These are phyloP conservation scores for Coreius guichenoti DNA, from an alignment of 2,797 vertebrate genomes.

Conservation along the genomic window DNA sequence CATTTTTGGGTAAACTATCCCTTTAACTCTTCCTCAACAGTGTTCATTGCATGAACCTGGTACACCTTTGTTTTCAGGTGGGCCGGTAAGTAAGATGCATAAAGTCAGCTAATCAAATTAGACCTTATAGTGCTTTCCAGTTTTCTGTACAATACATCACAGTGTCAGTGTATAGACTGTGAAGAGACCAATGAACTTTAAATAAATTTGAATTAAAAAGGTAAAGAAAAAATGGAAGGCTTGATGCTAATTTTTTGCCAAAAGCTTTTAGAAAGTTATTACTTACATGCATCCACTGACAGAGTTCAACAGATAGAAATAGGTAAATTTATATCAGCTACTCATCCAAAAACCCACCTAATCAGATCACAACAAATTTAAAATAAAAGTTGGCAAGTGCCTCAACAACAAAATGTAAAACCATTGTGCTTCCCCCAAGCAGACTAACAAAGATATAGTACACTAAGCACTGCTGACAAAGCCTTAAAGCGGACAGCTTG, in stretches of 20 bases:
- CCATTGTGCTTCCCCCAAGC: not conserved
- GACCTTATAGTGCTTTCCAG: not conserved
- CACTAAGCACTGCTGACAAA: not conserved
- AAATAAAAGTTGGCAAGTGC: not conserved
- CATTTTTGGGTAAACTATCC: too few relatives aligned
- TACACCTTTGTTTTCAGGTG: not conserved
- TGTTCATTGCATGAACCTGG: not conserved
- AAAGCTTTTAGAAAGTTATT: not conserved
- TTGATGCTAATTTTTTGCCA: not conserved
- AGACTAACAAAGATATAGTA: conserved; percentile 3
- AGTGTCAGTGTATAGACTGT: not conserved
- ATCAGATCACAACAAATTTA: not conserved
- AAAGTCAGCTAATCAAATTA: not conserved
- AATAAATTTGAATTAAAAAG: conserved; percentile 9
- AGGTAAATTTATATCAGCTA: not conserved
- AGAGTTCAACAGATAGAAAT: not conserved
- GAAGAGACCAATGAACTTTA: not conserved
- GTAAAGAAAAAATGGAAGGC: conserved; percentile 31
- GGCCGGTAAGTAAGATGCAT: not conserved
- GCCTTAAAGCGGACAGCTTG: not conserved
- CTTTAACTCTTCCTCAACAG: not conserved
- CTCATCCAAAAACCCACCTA: not conserved
- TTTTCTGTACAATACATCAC: not conserved
- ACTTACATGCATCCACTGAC: not conserved
- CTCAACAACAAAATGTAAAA: not conserved